Conservation (phyloP, 2,113 vertebrate species). For the Dunckerocampus dactyliophorus region DNA sequence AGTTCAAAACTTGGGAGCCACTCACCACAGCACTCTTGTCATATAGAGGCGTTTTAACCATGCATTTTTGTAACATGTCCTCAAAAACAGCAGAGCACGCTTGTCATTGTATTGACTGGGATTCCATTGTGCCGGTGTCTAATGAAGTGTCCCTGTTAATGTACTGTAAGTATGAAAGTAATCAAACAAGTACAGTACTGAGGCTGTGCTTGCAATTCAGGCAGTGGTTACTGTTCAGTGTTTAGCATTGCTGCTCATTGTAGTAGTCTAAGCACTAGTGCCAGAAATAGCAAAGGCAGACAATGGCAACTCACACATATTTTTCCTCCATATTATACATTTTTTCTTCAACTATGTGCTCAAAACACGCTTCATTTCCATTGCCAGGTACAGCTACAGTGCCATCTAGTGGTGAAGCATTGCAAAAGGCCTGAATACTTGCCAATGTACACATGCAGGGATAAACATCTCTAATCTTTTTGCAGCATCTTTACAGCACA, state of each 20-base stretch:
- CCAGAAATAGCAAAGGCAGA: not conserved
- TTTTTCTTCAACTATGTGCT: not conserved
- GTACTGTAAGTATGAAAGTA: too few species aligned
- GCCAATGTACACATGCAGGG: conserved; percentile 8
- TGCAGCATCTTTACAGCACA: conserved; percentile 14
- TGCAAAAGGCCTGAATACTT: too few species aligned
- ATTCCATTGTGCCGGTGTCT: too few species aligned
- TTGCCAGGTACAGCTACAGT: conserved; percentile 7
- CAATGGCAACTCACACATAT: not conserved
- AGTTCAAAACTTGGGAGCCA: too few species aligned
- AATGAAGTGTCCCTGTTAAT: not conserved
- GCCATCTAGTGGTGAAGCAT: conserved; percentile 33
- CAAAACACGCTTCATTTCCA: not conserved
- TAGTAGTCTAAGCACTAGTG: not conserved
- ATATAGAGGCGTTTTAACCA: too few species aligned
- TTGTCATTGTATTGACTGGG: too few species aligned
- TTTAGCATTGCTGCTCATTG: not conserved
- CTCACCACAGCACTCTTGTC: too few species aligned
- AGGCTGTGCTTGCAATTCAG: not conserved
- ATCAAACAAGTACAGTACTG: not conserved
- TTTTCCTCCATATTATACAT: not conserved
- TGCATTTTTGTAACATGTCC: too few species aligned
- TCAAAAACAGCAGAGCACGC: too few species aligned
- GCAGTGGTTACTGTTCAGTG: not conserved
- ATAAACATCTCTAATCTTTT: conserved; percentile 2